These are phyloP conservation scores for Aleiodes testaceus DNA, from an alignment of 2,888 invertebrate species.

Conservation along the genomic window DNA sequence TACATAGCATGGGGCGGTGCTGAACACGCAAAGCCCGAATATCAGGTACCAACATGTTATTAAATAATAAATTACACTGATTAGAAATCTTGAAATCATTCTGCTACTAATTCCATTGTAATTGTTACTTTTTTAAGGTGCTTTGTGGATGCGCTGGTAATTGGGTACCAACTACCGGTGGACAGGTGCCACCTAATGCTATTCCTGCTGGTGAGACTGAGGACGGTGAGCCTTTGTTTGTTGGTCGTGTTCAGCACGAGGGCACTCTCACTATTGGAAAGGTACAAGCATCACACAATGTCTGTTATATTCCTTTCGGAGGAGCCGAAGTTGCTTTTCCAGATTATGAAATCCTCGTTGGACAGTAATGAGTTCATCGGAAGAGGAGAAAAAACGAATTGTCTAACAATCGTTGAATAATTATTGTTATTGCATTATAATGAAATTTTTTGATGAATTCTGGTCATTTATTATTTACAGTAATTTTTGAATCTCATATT, in stretches of 20 bases:
- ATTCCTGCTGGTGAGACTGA: conserved; percentile 82
- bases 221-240: conserved; percentile 85
- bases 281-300: conserved; percentile 87
- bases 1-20: conserved; percentile 86
- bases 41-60: conserved; percentile 76
- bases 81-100: not conserved
- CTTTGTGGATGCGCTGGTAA: conserved; percentile 68
- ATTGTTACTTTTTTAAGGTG: conserved; percentile 60
- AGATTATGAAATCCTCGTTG: conserved; percentile 86
- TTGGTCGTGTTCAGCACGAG: conserved; percentile 86
- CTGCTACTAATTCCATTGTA: not conserved
- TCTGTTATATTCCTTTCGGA: conserved; percentile 88
- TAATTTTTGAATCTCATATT: conserved; percentile 13
- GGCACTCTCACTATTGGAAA: conserved; percentile 86
- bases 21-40: conserved; percentile 80
- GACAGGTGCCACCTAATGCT: conserved; percentile 82
- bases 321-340: conserved; percentile 86
- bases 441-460: conserved; percentile 39
- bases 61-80: too few species aligned
- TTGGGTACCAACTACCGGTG: conserved; percentile 78
- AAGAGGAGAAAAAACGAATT: conserved; percentile 15
- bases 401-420: conserved; percentile 31
- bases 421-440: conserved; percentile 27
- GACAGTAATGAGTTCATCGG: conserved; percentile 60
- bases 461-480: conserved; percentile 1